Evolutionary conservation across 92 coral and sea anemone genomes (phyloP).

Genomic region (Plumapathes pennacea): DNA sequence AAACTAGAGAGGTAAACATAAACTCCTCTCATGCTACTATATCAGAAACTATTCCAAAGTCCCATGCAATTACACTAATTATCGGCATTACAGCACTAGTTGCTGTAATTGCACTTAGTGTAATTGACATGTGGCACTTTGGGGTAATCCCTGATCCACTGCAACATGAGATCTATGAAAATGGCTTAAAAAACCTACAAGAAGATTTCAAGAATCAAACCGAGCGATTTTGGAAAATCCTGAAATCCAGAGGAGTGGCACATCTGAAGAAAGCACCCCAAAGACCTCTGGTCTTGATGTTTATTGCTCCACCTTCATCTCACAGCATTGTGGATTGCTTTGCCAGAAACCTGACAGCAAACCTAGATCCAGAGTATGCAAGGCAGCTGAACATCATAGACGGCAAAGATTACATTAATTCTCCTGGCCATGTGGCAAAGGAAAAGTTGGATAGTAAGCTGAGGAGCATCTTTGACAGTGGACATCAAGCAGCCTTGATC

Average conservation of each 20-base stretch:
- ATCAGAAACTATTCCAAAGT: too few relatives aligned
- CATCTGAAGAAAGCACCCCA: slow-evolving; percentile 58
- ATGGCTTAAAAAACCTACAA: slow-evolving; percentile 41
- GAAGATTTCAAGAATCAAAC: slow-evolving; percentile 72
- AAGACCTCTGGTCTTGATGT: slow-evolving; percentile 72
- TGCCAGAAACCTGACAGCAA: slow-evolving; percentile 58
- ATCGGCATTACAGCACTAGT: too few relatives aligned
- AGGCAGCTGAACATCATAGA: slow-evolving; percentile 18
- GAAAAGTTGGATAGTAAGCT: slow-evolving; percentile 47
- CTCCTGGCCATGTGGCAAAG: slow-evolving; percentile 50
- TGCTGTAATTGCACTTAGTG: too few relatives aligned
- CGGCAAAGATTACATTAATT: slow-evolving; percentile 11
- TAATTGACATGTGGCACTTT: too few relatives aligned
- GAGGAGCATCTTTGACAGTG: slow-evolving; percentile 30
- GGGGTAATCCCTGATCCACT: too few relatives aligned
- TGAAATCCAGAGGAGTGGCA: slow-evolving; percentile 57
- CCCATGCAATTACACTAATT: too few relatives aligned
- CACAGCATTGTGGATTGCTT: slow-evolving; percentile 63
- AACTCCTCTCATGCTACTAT: too few relatives aligned
- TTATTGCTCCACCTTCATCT: slow-evolving; percentile 70
- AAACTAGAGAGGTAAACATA: too few relatives aligned
- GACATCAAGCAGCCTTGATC: slow-evolving; percentile 60
- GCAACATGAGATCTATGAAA: slow-evolving; percentile 38
- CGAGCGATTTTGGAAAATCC: slow-evolving; percentile 54
- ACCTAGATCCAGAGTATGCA: slow-evolving; percentile 31